Evolutionary conservation across 2,888 invertebrate genomes (phyloP), one percentile per base, ranked within the genome.

Genomic region (Conistra vaccinii): DNA sequence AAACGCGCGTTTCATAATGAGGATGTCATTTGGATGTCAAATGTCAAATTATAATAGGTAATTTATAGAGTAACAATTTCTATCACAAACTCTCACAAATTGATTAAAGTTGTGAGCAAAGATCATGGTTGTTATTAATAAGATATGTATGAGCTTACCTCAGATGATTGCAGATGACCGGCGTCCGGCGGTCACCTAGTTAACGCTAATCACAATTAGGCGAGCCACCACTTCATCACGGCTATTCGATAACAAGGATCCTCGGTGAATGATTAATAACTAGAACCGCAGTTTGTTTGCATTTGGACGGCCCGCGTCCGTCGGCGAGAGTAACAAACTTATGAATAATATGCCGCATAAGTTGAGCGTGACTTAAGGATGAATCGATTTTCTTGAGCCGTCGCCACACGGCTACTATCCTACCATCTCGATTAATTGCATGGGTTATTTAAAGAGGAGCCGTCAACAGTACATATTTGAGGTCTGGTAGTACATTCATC

Each of bases 401-500:
- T 87, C 88, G 88, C 88, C 87, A 90, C 88, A 89, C 80, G 81
- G 76, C 78, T 81, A 83, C 83, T 89, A 87, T 88, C 85, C 86
- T 81, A 84, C 85, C 87, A 88, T 90, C 89, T 89, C 91, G 89
- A 92, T 92, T 94, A 93, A 93, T 94, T 93, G 93, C 92, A 92
- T 91, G 93, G 93, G 93, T 93, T 95, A 95, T 92, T 92, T 93
- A 94, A 94, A 94, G 93, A 94, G 91, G 89, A 88, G 91, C 92
- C 92, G 94, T 94, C 94, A 94, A 89, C 92, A 89, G 90, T 87
- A 92, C 92, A 94, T 95, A 94, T 94, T 96, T 95, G 96, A 95
- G 96, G 96, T 95, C 92, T 93, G 93, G 90, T 93, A 90, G 94
- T 92, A 95, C 95, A 96, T 96, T 95, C 94, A 96, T 96, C 96